Base-by-base conservation (phyloP, 2,888 invertebrate species). In the Scrobipalpa atriplicella region DNA sequence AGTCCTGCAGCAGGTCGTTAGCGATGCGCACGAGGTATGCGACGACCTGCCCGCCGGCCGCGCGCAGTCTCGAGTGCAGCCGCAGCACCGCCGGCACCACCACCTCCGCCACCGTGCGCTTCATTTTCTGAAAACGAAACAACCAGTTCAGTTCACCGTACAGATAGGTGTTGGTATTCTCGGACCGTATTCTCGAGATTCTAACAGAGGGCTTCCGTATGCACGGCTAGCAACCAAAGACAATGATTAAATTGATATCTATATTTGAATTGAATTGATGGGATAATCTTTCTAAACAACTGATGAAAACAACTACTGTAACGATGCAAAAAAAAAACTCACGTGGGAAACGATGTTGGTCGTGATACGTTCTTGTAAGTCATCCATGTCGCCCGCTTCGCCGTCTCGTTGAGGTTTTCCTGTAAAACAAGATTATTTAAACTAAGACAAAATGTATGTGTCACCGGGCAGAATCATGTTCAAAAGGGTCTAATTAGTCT, bases 81-180 rank as follows among this genome's bases (percentile, higher is more conserved):
- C 94, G 93, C 70, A 95, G 89, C 68, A 96, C 93, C 9, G 93
- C 93, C 36, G 96, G 96, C 39, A 96, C 93, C 72, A 96, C 85
- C 74, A 94, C 93, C 73, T 95, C 95, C 8, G 95, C 93, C 11
- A 95, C 94, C 64, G 95, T 94, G 69, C 93, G 93, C 81, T 95
- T 96, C 85, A 95, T 93, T 81, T 93, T 92, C 87, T 94, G 29
- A n/a, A 56, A 56, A 18, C 19, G 1, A 51, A 16, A n/a, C 29
- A 29, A 29, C n/a, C n/a, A n/a, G n/a, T n/a, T n/a, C n/a, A n/a
- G n/a, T n/a, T n/a, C n/a, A n/a, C n/a, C n/a, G n/a, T n/a, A n/a
- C n/a, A n/a, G n/a, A n/a, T n/a, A n/a, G n/a, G n/a, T n/a, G n/a
- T n/a, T n/a, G n/a, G n/a, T n/a, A n/a, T n/a, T n/a, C n/a, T n/a